Conservation (phyloP, 2,888 invertebrate genomes). For the Acanthacorydalis orientalis region DNA sequence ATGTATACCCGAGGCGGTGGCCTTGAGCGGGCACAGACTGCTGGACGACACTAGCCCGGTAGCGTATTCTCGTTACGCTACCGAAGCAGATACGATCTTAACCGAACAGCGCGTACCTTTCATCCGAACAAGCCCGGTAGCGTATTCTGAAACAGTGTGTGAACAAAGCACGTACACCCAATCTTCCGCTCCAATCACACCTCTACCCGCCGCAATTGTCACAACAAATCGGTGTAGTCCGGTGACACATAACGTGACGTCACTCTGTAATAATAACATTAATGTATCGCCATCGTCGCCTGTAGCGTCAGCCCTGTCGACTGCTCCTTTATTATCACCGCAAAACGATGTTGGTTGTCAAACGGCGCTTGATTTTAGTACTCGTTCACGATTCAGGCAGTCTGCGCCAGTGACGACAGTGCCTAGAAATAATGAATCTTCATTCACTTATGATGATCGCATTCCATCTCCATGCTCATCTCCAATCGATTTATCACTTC, state of each 20-base stretch:
- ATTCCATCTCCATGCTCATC: slow-evolving; percentile 8
- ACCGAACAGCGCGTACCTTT: slow-evolving; percentile 4
- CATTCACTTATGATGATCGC: neutral
- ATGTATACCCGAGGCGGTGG: slow-evolving; percentile 18
- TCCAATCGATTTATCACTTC: slow-evolving; percentile 24
- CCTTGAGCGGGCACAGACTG: slow-evolving; percentile 25
- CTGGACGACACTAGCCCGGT: slow-evolving; percentile 21
- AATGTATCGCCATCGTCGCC: slow-evolving; percentile 25
- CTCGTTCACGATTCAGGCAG: neutral
- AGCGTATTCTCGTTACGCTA: slow-evolving; percentile 3
- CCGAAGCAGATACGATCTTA: neutral
- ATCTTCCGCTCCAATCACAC: slow-evolving; percentile 18
- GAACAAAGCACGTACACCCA: neutral
- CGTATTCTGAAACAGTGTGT: slow-evolving; percentile 9
- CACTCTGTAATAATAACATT: slow-evolving; percentile 1
- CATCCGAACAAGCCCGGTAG: slow-evolving; percentile 8
- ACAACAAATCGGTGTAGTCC: slow-evolving; percentile 2
- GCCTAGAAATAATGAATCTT: neutral
- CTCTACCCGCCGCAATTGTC: slow-evolving; percentile 1
- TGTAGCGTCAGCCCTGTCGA: slow-evolving; percentile 18
- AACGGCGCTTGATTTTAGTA: neutral
- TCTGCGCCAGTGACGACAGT: slow-evolving; percentile 5
- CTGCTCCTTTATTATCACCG: slow-evolving; percentile 23
- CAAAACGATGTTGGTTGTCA: slow-evolving; percentile 13
- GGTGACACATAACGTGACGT: slow-evolving; percentile 1